phyloP scores from a whole-genome alignment of 2,797 vertebrate genomes.

The Chiroxiphia lanceolata region DNA sequence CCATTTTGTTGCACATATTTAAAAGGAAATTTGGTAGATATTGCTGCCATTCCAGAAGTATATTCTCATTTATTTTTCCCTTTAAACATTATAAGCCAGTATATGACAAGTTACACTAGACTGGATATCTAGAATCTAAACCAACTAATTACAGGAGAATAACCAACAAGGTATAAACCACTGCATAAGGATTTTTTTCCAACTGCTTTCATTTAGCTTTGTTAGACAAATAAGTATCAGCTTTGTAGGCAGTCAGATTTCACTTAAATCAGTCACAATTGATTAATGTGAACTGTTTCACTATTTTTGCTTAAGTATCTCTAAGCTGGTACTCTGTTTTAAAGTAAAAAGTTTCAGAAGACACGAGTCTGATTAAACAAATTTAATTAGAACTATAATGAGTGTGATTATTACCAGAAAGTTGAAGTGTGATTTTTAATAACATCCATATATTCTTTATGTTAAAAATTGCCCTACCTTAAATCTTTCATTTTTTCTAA shows the following conservation, averaged over 20 bases:
- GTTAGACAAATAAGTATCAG: slow-evolving; percentile 25
- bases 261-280: slow-evolving; percentile 39
- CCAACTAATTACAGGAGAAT: neutral
- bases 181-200: neutral
- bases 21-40: slow-evolving; percentile 57
- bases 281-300: slow-evolving; percentile 1
- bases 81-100: slow-evolving; percentile 36
- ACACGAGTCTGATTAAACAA: neutral
- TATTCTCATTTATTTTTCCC: slow-evolving; percentile 42
- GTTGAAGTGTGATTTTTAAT: neutral
- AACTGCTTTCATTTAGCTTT: slow-evolving; percentile 12
- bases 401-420: neutral
- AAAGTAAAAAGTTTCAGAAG: slow-evolving; percentile 17
- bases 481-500: neutral
- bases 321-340: slow-evolving; percentile 2
- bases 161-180: neutral
- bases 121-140: slow-evolving; percentile 7
- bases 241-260: slow-evolving; percentile 14
- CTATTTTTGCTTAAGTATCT: neutral
- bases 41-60: slow-evolving; percentile 17
- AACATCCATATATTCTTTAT: neutral
- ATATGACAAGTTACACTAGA: neutral
- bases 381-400: neutral
- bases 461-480: neutral
- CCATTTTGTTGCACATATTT: slow-evolving; percentile 46